Evolutionary conservation across 1,140 invertebrate species (phyloP).

Genomic region (Lucilia sericata): DNA sequence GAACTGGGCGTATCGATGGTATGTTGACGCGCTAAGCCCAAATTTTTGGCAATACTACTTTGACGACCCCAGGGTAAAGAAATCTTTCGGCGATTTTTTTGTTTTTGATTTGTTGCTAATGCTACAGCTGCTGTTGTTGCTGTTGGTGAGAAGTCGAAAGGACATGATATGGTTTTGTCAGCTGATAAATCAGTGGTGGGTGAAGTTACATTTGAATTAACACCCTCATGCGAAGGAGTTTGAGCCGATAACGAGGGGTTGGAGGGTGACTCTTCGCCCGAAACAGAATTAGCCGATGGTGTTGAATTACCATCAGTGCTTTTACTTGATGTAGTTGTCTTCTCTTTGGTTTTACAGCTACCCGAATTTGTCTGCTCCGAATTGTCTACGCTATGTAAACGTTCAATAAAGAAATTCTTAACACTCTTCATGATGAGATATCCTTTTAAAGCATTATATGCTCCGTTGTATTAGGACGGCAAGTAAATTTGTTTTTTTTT

Average conservation of each 20-base stretch:
- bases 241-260: neutral
- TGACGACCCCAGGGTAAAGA: constrained; percentile 90
- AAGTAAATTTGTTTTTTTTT: neutral
- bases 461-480: neutral
- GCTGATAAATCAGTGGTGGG: constrained; percentile 60
- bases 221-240: neutral
- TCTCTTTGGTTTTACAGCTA: constrained; percentile 52
- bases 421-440: constrained; percentile 61
- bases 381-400: constrained; percentile 62
- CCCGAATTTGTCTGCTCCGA: constrained; percentile 26
- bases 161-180: constrained; percentile 58
- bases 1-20: constrained; percentile 90
- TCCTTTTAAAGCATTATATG: neutral
- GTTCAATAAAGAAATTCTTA: constrained; percentile 65
- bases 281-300: neutral
- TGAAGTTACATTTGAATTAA: constrained; percentile 50
- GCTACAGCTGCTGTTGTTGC: constrained; percentile 10
- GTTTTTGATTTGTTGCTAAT: constrained; percentile 65
- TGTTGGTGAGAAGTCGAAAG: constrained; percentile 47
- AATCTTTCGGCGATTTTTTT: constrained; percentile 85
- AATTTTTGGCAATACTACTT: constrained; percentile 78
- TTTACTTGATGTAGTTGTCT: neutral
- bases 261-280: neutral
- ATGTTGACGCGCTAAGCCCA: constrained; percentile 82
- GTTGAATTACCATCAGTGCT: neutral